Conservation (phyloP, 2,888 invertebrate species). For the Brassicogethes aeneus region DNA sequence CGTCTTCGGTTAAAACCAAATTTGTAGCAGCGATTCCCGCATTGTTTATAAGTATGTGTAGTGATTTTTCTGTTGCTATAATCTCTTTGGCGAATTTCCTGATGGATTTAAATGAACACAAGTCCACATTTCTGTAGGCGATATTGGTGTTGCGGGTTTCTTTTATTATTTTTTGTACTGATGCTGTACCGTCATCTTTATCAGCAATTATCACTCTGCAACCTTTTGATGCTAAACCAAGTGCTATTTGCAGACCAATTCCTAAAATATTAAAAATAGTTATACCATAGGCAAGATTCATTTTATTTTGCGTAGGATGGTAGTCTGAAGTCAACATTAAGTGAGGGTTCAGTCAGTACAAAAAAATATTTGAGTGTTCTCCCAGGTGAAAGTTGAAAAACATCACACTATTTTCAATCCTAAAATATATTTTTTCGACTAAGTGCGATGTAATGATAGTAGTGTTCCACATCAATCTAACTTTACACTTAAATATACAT, state of each 20-base stretch:
- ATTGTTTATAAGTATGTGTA: conserved; percentile 57
- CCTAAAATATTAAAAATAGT: conserved; percentile 30
- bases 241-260: conserved; percentile 39
- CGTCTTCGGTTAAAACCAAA: conserved; percentile 34
- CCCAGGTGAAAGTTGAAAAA: too few species aligned
- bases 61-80: conserved; percentile 41
- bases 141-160: conserved; percentile 30
- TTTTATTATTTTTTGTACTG: conserved; percentile 22
- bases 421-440: too few species aligned
- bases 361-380: too few species aligned
- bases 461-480: too few species aligned
- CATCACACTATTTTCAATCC: too few species aligned
- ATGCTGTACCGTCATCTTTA: conserved; percentile 23
- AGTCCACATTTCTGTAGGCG: conserved; percentile 40
- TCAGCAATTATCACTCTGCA: conserved; percentile 47
- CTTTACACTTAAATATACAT: too few species aligned
- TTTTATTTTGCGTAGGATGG: too few species aligned
- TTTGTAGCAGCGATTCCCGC: conserved; percentile 51
- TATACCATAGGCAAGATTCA: too few species aligned
- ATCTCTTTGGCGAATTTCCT: conserved; percentile 53
- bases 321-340: too few species aligned
- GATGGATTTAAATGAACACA: conserved; percentile 47
- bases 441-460: too few species aligned
- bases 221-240: conserved; percentile 41
- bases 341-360: too few species aligned